Evolutionary conservation across 1,140 invertebrate species (phyloP), one percentile per base, ranked within the genome.

Genomic region (Heliconius congener): DNA sequence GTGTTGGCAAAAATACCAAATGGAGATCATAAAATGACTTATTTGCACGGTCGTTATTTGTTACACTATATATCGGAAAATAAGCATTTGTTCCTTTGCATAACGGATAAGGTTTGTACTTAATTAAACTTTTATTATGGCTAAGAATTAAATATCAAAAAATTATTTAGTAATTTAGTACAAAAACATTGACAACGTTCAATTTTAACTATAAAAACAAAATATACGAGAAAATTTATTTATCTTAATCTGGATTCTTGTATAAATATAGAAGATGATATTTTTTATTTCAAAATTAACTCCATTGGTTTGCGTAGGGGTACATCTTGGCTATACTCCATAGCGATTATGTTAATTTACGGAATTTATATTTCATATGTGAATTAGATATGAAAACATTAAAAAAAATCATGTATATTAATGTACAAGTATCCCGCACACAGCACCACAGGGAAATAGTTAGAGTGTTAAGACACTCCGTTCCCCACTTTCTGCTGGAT

Each of bases 31-130:
- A 98, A 98, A 93, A 95, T 98, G 77, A 99, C 98, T 30, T 98
- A 99, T 89, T 97, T 97, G 0, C 98, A 99, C 95, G 97, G 97
- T 83, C 97, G 96, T 82, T 99, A 98, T 93, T 93, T 99, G 73
- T 98, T 99, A 86, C 98, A 99, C 92, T 99, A 98, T 85, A 96
- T 98, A 73, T 96, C 96, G 83, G 97, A 98, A 89, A 96, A 98
- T 87, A 95, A 95, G 82, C 96, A 98, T 82, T 96, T 98, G 81
- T 99, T 98, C 89, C 96, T 99, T 93, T 99, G 98, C 86, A 98
- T 99, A 46, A 98, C 98, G 72, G 98, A 99, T 95, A 98, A 98
- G 96, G 98, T 99, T 96, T 96, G 97, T 96, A 85, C 77, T 71
- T 55, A 76, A 8, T 23, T 57, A 57, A 1, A 8, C 95, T 83